Evolutionary conservation across 2,797 vertebrate genomes (phyloP), one percentile per base, ranked within the genome.

Genomic region (Mycteria americana): DNA sequence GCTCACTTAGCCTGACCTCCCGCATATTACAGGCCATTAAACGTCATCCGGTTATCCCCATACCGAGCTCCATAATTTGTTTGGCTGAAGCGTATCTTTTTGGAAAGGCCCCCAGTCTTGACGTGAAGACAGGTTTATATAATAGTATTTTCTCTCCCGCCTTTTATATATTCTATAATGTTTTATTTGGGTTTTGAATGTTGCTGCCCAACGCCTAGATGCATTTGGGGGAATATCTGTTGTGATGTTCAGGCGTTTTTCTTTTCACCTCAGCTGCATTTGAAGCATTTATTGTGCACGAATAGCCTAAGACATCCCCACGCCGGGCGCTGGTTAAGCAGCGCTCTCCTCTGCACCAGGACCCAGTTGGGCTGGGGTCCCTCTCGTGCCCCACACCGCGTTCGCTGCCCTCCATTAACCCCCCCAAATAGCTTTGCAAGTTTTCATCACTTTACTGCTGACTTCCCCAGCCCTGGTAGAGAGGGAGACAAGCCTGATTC

Each of bases 101-200:
- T 89, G 90, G 91, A 96, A 89, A 92, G 80, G 85, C 62, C 91
- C 23, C 85, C 65, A 51, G 89, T 45, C 89, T 81, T 39, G 50
- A 96, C 53, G 67, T 4, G 63, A 90, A 81, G 92, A 96, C 94
- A 92, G 93, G 63, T 96, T 96, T 95, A 94, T 93, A 59, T 46
- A 76, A 84, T 7, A 65, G 28, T 21, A 54, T 90, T 95, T 94
- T 93, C 80, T 73, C 9, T 93, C 85, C 80, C 31, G 2, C 73
- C 76, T 83, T 95, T 94, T 92, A 79, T 86, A 68, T 80, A 72
- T 62, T 83, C 79, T 54, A 16, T 92, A 85, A 90, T 65, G 74
- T 86, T 96, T 93, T 95, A 91, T 95, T 73, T 96, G 93, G 70
- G 51, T 75, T 94, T 75, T 75, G 57, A 73, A 62, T 35, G 57